Percentiles rank a stretch among this genome's conserved stretches.
Conservation (phyloP, 2,797 vertebrate species). For the Dendrocincla fuliginosa region DNA sequence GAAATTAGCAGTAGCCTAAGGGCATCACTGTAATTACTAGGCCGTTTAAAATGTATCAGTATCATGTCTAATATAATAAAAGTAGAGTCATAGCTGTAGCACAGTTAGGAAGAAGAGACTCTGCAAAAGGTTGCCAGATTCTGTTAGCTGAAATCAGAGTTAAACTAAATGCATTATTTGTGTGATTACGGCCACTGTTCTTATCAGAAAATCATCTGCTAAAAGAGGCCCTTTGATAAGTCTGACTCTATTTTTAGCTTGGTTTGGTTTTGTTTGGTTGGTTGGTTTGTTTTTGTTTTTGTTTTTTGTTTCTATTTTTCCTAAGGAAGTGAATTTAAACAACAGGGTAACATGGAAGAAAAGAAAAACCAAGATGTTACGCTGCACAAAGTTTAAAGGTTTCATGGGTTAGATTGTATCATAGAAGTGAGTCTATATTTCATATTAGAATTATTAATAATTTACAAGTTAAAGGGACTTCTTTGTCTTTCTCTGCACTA, state of each 20-base stretch:
- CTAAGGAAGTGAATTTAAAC: background rate
- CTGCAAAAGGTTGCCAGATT: slow-evolving; percentile 49
- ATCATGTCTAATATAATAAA: slow-evolving; percentile 59
- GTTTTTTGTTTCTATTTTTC: background rate
- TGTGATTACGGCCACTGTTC: background rate
- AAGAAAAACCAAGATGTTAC: background rate
- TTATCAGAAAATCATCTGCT: background rate
- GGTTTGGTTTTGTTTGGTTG: too few relatives aligned
- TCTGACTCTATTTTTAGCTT: background rate
- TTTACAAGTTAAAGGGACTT: background rate
- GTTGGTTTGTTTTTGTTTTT: background rate
- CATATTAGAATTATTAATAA: background rate
- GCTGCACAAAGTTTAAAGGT: background rate
- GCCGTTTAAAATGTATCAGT: slow-evolving; percentile 52
- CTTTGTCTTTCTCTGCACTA: background rate
- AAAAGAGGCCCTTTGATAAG: background rate
- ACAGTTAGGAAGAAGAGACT: slow-evolving; percentile 31
- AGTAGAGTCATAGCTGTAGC: slow-evolving; percentile 6
- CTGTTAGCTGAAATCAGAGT: slow-evolving; percentile 38
- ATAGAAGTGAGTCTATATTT: background rate
- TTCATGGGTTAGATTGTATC: background rate
- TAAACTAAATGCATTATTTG: background rate
- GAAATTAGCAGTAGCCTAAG: slow-evolving; percentile 30
- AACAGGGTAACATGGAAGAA: background rate
- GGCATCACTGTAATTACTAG: slow-evolving; percentile 48